phyloP scores from a whole-genome alignment of 2,888 invertebrate genomes.

The Ischnura elegans region DNA sequence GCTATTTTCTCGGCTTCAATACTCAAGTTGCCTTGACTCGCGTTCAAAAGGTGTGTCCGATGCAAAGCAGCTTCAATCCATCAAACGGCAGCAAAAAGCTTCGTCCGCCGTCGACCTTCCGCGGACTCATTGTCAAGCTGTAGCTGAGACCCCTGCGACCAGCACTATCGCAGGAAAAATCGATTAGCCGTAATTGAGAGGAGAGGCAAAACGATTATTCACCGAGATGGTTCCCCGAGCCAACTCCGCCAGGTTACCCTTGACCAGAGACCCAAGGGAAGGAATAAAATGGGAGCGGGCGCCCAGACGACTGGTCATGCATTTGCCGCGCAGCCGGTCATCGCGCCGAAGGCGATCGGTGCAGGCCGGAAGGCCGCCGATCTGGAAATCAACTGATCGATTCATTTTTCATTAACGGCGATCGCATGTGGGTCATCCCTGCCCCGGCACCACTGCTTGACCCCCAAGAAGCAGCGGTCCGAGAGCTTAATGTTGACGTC shows the following conservation, averaged over 20 bases:
- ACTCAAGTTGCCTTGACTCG: no score
- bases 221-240: background rate
- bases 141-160: background rate
- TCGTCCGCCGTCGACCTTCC: no score
- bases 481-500: no score
- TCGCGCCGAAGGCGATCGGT: no score
- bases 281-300: no score
- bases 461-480: background rate
- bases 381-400: background rate
- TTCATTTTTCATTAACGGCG: slow-evolving; percentile 29
- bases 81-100: no score
- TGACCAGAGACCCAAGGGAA: no score
- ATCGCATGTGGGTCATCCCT: background rate
- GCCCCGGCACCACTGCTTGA: background rate
- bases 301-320: no score
- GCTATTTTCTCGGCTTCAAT: no score
- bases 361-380: background rate
- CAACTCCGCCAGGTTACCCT: background rate
- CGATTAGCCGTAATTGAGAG: background rate
- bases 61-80: no score
- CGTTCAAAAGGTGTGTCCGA: no score
- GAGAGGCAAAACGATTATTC: background rate
- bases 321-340: background rate
- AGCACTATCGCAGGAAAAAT: background rate
- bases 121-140: no score